A percentile compares a stretch with the other conserved stretches of the same genome.
Conservation (phyloP, 1,140 invertebrate species). For the Rhizoglyphus robini region DNA sequence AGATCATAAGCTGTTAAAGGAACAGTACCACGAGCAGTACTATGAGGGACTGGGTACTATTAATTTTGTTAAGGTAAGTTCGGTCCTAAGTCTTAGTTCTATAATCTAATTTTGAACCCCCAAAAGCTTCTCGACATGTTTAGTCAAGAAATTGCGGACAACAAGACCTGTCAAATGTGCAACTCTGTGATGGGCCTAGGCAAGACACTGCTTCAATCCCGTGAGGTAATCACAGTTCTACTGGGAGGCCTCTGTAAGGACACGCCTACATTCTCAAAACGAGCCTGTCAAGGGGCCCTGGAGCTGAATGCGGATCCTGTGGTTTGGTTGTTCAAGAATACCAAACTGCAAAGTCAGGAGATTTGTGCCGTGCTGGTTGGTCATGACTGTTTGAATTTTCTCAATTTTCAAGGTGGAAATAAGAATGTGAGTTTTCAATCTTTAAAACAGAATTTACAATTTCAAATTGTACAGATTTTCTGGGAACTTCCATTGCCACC, state of each 20-base stretch:
- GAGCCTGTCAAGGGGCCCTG: neutral
- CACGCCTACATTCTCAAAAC: neutral
- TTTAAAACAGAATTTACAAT: neutral
- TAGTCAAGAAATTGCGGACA: neutral
- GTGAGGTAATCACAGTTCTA: neutral
- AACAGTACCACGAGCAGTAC: neutral
- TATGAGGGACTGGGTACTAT: neutral
- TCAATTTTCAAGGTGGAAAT: neutral
- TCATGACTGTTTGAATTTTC: neutral
- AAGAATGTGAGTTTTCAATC: neutral
- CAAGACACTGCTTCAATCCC: neutral
- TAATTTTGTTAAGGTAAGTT: neutral
- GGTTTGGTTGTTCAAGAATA: conserved; percentile 1
- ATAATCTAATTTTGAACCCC: no score
- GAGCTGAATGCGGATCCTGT: neutral
- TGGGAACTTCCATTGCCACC: conserved; percentile 12
- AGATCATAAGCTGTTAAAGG: neutral
- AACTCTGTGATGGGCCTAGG: neutral
- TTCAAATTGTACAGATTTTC: neutral
- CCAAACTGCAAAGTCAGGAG: conserved; percentile 9
- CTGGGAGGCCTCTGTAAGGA: neutral
- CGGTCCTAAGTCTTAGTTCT: neutral
- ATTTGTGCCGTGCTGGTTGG: conserved; percentile 9
- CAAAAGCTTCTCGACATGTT: neutral
- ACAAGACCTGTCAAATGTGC: conserved; percentile 1